phyloP scores from a whole-genome alignment of 2,888 invertebrate species.

The Frankliniella intonsa region DNA sequence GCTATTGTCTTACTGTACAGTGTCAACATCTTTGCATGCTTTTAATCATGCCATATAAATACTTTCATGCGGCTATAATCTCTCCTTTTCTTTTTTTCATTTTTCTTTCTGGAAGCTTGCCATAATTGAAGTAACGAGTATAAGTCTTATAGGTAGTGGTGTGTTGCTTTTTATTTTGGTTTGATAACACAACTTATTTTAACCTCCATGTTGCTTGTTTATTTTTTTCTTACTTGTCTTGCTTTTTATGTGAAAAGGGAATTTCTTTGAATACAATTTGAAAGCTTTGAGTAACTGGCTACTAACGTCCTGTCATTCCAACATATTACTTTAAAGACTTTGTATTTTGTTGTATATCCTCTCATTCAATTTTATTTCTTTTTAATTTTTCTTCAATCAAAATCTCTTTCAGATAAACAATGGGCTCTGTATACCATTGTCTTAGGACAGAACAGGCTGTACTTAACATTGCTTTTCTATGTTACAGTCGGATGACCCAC shows the following conservation, averaged over 20 bases:
- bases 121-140: background rate
- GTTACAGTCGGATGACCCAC: slow-evolving; percentile 38
- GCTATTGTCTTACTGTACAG: background rate
- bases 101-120: background rate
- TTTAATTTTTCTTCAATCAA: background rate
- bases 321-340: background rate
- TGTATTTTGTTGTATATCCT: background rate
- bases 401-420: too few relatives aligned
- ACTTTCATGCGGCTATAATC: too few relatives aligned
- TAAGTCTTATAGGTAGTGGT: too few relatives aligned
- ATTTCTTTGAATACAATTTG: background rate
- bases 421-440: too few relatives aligned
- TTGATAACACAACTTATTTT: too few relatives aligned
- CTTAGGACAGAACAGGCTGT: background rate
- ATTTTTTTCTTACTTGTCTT: background rate
- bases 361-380: background rate
- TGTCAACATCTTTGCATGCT: background rate
- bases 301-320: too few relatives aligned
- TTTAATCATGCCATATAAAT: background rate
- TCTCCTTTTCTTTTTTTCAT: background rate
- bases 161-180: too few relatives aligned
- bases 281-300: too few relatives aligned
- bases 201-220: background rate
- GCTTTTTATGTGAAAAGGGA: background rate
- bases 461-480: slow-evolving; percentile 19